A percentile compares a stretch with the other conserved stretches of the same genome.
These are phyloP conservation scores for Plestiodon gilberti DNA, from an alignment of 2,113 vertebrate species.

Conservation along the genomic window DNA sequence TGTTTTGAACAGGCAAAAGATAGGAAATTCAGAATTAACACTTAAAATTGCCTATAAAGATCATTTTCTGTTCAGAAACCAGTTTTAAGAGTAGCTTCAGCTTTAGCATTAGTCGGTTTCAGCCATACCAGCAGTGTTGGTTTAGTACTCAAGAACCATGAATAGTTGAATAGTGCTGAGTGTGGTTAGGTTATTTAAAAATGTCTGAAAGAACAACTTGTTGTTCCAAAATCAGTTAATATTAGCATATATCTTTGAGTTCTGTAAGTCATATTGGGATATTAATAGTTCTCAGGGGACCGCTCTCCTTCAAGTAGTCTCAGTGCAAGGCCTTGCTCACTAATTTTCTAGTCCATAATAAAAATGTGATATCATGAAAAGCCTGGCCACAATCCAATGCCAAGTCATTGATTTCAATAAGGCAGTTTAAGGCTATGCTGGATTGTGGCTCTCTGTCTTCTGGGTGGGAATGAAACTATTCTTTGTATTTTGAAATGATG, in stretches of 20 bases:
- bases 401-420: not conserved
- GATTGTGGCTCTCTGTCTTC: not conserved
- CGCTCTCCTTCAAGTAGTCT: slow-evolving; percentile 48
- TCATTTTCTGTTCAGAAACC: slow-evolving; percentile 50
- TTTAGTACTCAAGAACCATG: slow-evolving; percentile 55
- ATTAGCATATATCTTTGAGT: slow-evolving; percentile 58
- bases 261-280: slow-evolving; percentile 51
- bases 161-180: slow-evolving; percentile 60
- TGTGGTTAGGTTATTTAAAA: slow-evolving; percentile 55
- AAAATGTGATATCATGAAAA: not conserved
- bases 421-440: not conserved
- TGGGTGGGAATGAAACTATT: not conserved
- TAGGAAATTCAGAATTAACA: slow-evolving; percentile 53
- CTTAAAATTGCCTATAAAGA: slow-evolving; percentile 49
- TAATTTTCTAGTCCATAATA: not conserved
- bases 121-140: slow-evolving; percentile 39
- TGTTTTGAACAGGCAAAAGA: slow-evolving; percentile 14
- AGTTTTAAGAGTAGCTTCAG: slow-evolving; percentile 27
- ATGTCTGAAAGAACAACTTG: slow-evolving; percentile 62
- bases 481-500: not conserved
- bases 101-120: slow-evolving; percentile 32
- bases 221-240: slow-evolving; percentile 61
- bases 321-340: slow-evolving; percentile 39
- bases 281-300: slow-evolving; percentile 53
- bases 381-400: not conserved